Evolutionary conservation across 2,888 invertebrate species (phyloP), one percentile per base, ranked within the genome.

Genomic region (Ormyrus pomaceus): DNA sequence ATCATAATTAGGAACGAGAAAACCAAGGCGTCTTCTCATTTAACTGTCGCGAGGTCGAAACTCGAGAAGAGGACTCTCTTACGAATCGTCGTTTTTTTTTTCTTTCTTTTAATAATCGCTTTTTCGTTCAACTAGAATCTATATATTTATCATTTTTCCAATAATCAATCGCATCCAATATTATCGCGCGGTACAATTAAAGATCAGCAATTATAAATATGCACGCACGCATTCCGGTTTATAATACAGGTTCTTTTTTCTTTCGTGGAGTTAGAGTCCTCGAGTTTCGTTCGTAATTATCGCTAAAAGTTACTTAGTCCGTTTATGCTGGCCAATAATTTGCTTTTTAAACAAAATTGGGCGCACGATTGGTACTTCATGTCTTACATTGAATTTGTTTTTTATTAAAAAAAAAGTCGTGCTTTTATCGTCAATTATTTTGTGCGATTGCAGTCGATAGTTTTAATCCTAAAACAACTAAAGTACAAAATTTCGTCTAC

Each of bases 271-370:
- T 62, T 48, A 65, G 62, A 78, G 71, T 71, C 74, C 64, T 72
- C 78, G 69, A 81, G 79, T 79, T 76, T 81, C 71, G 45, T 65
- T 50, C 19, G 62, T 50, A 70, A 79, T 81, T 74, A 76, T 76
- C 59, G 79, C 75, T 79, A 81, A 62, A 81, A 77, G 77, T 81
- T 79, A 81, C 78, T 81, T 81, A 78, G 68, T 75, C 75, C 75
- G 68, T 81, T 77, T 81, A 65, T 78, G 75, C 72, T 78, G 76
- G 81, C 81, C 71, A 76, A 78, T 81, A 50, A 71, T 68, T 74
- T 78, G 55, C 9, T 61, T 69, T 59, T 45, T 46, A 58, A 75
- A 69, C 53, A 77, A 62, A 70, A 73, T 77, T 62, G 69, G 65
- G 61, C 45, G 34, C 58, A 78, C 50, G 46, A 64, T 64, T 51